These are phyloP conservation scores for Brachyhypopomus gauderio DNA, from an alignment of 2,113 vertebrate species.

Conservation along the genomic window DNA sequence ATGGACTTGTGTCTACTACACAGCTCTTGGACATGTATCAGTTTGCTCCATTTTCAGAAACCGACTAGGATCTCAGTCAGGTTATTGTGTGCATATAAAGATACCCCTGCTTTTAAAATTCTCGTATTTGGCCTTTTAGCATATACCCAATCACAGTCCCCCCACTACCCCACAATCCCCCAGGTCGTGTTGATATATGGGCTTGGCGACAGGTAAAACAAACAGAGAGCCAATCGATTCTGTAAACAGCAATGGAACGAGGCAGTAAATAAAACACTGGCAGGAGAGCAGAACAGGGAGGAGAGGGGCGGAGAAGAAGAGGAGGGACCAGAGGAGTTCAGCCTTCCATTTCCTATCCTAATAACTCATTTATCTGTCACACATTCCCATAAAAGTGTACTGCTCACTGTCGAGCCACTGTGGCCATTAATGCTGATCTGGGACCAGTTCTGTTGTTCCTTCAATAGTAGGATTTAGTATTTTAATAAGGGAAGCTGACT, in stretches of 20 bases:
- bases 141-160: too few relatives aligned
- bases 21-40: too few relatives aligned
- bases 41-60: too few relatives aligned
- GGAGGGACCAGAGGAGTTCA: conserved; percentile 34
- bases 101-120: background rate
- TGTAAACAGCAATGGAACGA: conserved; percentile 42
- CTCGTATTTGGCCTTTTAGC: too few relatives aligned
- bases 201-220: conserved; percentile 53
- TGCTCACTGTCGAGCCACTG: background rate
- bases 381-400: conserved; percentile 19
- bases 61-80: background rate
- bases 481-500: background rate
- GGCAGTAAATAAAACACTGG: conserved; percentile 36
- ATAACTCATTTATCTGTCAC: conserved; percentile 48
- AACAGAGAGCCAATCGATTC: conserved; percentile 47
- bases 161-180: conserved; percentile 23
- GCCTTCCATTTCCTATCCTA: conserved; percentile 36
- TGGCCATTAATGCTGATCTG: background rate
- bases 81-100: background rate
- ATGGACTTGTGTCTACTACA: too few relatives aligned
- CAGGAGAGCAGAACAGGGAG: conserved; percentile 25
- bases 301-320: conserved; percentile 26
- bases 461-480: background rate
- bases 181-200: conserved; percentile 52
- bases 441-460: background rate